Evolutionary conservation across 64 coral and sea anemone species (phyloP), one percentile per base, ranked within the genome.

Genomic region (Stylophora pistillata): DNA sequence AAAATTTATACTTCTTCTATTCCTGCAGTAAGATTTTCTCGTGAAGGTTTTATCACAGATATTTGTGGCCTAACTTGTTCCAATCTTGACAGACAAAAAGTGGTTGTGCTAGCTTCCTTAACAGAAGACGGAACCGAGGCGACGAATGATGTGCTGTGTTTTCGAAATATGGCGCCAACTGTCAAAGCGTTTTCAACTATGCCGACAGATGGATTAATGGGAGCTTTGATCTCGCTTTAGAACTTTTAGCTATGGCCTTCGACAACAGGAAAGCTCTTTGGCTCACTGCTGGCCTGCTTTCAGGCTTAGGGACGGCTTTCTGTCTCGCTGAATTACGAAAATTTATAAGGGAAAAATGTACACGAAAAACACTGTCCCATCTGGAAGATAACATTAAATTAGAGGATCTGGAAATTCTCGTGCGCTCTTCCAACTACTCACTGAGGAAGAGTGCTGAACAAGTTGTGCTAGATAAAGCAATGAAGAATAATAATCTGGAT

Each of bases 401-500:
- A n/a, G 82, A 90, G 13, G 91, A 95, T 76, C 88, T 99, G 21
- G 90, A 81, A 77, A 33, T 89, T 65, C 72, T 99, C 30, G 90
- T 80, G 6, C 88, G 93, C 65, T 95, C 94, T 66, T 63, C 93
- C 9, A 95, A 95, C 56, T 55, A 95, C 21, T 80, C 93, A 30
- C 17, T 99, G 20, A 90, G 85, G 53, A 72, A 89, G n/a, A 95
- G 97, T 53, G 97, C 93, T 23, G 89, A 95, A 64, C 88, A 99
- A 55, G 54, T 99, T 13, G 71, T 99, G 18, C 33, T 91, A 20
- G 90, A 92, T 53, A 94, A 90, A 55, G 93, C 93, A 15, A 87
- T 95, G 86, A 93, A 95, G 77, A 81, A 92, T 7, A 52, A 75
- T 7, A 93, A 95, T 28, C 82, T 99, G 13, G 84, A 90, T 16